phyloP scores from a whole-genome alignment of 2,797 vertebrate genomes.

The Coluber constrictor region DNA sequence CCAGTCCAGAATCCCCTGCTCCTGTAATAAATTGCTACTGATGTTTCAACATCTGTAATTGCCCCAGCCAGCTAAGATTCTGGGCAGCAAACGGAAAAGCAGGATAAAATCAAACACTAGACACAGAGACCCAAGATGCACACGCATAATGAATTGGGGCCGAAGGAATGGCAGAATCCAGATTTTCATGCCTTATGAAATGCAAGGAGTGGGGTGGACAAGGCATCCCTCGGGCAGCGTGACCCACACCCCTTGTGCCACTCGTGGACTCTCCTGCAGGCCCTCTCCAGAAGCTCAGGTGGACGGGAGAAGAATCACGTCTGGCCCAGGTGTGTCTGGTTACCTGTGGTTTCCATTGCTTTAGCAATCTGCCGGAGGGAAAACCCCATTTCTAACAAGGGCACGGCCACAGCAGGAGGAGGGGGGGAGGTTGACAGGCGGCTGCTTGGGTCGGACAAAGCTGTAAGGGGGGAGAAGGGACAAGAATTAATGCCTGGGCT shows the following conservation, averaged over 20 bases:
- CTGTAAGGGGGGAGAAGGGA: conserved; percentile 65
- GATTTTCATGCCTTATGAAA: neutral
- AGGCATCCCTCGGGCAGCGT: neutral
- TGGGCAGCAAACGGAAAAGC: neutral
- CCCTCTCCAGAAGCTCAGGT: neutral
- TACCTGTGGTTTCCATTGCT: conserved; percentile 97
- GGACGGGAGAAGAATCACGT: neutral
- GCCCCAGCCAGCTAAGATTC: neutral
- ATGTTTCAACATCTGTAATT: neutral
- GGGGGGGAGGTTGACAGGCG: conserved; percentile 95
- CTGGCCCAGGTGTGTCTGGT: neutral
- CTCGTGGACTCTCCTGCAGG: neutral
- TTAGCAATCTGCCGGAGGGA: conserved; percentile 94
- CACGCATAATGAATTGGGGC: neutral
- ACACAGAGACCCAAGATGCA: neutral
- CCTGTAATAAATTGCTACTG: rapidly evolving
- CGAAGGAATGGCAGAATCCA: neutral
- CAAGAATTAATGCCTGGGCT: neutral
- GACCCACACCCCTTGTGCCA: neutral
- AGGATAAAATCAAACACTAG: neutral
- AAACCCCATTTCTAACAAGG: conserved; percentile 96
- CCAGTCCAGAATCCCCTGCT: neutral
- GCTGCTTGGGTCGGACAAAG: conserved; percentile 94
- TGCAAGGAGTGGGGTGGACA: neutral
- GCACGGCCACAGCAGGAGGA: conserved; percentile 95